A percentile compares a stretch with the other conserved stretches of the same genome.
These are phyloP conservation scores for Meleagris gallopavo DNA, from an alignment of 2,113 vertebrate species.

Conservation along the genomic window DNA sequence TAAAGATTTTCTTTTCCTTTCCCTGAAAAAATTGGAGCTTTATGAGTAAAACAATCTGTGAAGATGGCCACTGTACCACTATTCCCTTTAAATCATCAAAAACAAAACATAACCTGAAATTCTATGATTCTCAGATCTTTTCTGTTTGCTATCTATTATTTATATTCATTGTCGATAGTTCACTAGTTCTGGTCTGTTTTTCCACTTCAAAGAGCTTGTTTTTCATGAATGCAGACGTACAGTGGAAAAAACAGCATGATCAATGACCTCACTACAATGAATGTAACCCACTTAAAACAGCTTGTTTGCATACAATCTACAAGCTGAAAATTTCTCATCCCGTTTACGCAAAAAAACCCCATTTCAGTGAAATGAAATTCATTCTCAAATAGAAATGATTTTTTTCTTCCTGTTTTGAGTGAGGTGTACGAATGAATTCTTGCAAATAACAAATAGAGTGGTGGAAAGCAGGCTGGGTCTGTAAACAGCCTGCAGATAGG, in stretches of 20 bases:
- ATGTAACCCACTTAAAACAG: background rate
- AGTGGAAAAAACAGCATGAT: background rate
- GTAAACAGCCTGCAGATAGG: background rate
- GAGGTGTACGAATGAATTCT: background rate
- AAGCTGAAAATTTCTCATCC: background rate
- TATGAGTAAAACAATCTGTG: background rate
- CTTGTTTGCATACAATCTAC: background rate
- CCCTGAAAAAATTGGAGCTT: background rate
- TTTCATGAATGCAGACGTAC: background rate
- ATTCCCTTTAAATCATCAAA: background rate
- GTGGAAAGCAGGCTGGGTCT: background rate
- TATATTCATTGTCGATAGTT: background rate
- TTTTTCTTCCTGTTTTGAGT: background rate
- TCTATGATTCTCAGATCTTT: background rate
- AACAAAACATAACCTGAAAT: background rate
- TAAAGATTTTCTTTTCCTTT: conserved; percentile 3
- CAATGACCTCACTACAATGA: background rate
- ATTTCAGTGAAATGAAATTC: background rate
- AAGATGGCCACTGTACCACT: background rate
- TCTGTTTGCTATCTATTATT: background rate
- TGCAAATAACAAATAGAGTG: background rate
- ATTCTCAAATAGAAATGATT: background rate
- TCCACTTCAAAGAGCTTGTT: background rate
- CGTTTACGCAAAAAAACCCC: background rate
- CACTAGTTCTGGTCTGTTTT: conserved; percentile 9